These are phyloP conservation scores for Oryzias sinensis DNA, from an alignment of 2,797 vertebrate genomes.

Conservation along the genomic window DNA sequence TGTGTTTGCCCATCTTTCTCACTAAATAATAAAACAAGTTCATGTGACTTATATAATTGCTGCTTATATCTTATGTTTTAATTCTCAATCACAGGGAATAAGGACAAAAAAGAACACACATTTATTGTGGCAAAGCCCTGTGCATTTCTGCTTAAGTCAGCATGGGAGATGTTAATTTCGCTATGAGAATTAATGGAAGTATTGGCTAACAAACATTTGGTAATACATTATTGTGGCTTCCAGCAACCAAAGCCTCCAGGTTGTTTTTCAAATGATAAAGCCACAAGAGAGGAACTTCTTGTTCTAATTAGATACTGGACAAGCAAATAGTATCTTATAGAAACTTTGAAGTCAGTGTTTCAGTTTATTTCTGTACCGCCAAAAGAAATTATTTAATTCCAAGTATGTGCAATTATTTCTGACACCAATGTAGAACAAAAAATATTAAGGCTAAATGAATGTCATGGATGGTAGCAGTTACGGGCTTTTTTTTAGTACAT, in stretches of 20 bases:
- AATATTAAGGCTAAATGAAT: no score
- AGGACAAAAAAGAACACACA: slow-evolving; percentile 57
- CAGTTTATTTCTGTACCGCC: slow-evolving; percentile 42
- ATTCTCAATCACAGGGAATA: slow-evolving; percentile 52
- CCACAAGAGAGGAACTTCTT: slow-evolving; percentile 58
- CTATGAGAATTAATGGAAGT: slow-evolving; percentile 76
- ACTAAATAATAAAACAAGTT: slow-evolving; percentile 28
- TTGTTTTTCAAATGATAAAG: slow-evolving; percentile 68
- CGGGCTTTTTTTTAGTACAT: no score
- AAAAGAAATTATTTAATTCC: slow-evolving; percentile 17
- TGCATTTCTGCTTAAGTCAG: slow-evolving; percentile 75
- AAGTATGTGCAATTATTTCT: not conserved
- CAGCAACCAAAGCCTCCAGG: slow-evolving; percentile 54
- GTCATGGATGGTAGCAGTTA: no score
- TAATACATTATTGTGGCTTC: slow-evolving; percentile 75
- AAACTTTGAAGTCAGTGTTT: slow-evolving; percentile 43
- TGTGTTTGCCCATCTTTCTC: not conserved
- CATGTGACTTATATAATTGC: slow-evolving; percentile 68
- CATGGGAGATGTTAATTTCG: slow-evolving; percentile 75
- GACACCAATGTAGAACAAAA: no score
- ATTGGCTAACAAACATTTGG: slow-evolving; percentile 78
- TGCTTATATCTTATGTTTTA: slow-evolving; percentile 57
- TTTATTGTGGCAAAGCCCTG: slow-evolving; percentile 55
- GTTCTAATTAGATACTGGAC: slow-evolving; percentile 72
- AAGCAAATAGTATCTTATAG: slow-evolving; percentile 62